phyloP scores from a whole-genome alignment of 2,888 invertebrate genomes.

The Hirtodrosophila cameraria region DNA sequence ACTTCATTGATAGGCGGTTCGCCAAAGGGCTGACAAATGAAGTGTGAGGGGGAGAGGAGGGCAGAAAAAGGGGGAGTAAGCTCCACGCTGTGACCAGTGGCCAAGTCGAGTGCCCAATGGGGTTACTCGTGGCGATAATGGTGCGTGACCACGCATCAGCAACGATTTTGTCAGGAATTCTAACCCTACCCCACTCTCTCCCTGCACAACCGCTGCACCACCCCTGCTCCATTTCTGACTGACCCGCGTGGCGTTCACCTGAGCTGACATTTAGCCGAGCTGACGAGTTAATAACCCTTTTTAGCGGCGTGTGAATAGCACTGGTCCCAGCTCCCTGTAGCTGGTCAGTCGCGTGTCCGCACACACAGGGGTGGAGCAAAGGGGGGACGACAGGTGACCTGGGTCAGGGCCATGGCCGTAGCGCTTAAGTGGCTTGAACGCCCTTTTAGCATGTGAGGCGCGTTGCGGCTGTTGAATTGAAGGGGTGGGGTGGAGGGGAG shows the following conservation, averaged over 20 bases:
- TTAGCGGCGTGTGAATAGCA: conserved; percentile 78
- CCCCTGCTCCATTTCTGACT: conserved; percentile 4
- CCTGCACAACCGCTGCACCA: not conserved
- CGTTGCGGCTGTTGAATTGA: conserved; percentile 25
- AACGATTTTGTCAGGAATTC: conserved; percentile 73
- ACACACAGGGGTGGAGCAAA: not conserved
- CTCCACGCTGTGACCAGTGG: conserved; percentile 1
- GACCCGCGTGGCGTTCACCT: conserved; percentile 47
- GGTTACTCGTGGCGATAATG: conserved; percentile 70
- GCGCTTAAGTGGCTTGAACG: conserved; percentile 83
- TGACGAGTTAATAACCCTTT: conserved; percentile 83
- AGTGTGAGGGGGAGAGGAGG: conserved; percentile 30
- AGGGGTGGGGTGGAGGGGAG: conserved; percentile 11
- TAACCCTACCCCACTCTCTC: conserved; percentile 11
- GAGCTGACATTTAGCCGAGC: conserved; percentile 74
- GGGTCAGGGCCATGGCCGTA: conserved; percentile 49
- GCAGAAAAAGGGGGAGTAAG: not conserved
- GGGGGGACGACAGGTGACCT: conserved; percentile 9
- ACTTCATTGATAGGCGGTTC: conserved; percentile 74
- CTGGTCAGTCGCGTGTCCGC: too few relatives aligned
- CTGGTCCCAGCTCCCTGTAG: conserved; percentile 14
- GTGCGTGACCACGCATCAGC: conserved; percentile 82
- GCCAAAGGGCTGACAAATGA: conserved; percentile 61
- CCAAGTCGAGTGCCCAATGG: conserved; percentile 20
- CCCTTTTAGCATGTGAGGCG: conserved; percentile 75